Conservation (phyloP, 2,113 vertebrate species). For the Cavia aperea region DNA sequence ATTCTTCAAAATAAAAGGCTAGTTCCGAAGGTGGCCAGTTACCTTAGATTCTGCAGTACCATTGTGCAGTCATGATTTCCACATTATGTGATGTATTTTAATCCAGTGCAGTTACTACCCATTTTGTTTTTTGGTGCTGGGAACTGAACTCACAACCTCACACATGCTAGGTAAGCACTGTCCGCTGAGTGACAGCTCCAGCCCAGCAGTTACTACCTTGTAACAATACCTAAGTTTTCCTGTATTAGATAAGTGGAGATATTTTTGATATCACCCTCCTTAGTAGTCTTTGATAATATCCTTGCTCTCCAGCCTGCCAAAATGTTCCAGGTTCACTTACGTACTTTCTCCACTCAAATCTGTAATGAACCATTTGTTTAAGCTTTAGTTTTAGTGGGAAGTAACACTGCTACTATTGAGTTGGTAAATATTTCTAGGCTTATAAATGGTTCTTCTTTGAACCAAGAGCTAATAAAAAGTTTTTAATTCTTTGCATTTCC, state of each 20-base stretch:
- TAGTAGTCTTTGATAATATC: background rate
- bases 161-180: too few relatives aligned
- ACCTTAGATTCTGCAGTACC: background rate
- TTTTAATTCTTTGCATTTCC: background rate
- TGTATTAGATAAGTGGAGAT: background rate
- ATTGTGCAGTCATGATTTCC: background rate
- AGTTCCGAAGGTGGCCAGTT: background rate
- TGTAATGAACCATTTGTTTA: slow-evolving; percentile 2
- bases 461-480: background rate
- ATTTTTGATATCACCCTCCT: background rate
- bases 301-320: background rate
- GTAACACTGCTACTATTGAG: background rate
- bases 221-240: background rate
- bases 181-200: too few relatives aligned
- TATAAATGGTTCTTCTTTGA: background rate
- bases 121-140: background rate
- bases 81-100: background rate
- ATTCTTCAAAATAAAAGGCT: slow-evolving; percentile 15
- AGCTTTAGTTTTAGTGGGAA: slow-evolving; percentile 7
- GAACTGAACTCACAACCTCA: too few relatives aligned
- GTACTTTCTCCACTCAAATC: background rate
- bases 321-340: background rate
- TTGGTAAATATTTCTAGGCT: slow-evolving; percentile 17
- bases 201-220: background rate
- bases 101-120: background rate